Base-by-base conservation (phyloP, 2,797 vertebrate species). In the Heteromormyrus szaboi region DNA sequence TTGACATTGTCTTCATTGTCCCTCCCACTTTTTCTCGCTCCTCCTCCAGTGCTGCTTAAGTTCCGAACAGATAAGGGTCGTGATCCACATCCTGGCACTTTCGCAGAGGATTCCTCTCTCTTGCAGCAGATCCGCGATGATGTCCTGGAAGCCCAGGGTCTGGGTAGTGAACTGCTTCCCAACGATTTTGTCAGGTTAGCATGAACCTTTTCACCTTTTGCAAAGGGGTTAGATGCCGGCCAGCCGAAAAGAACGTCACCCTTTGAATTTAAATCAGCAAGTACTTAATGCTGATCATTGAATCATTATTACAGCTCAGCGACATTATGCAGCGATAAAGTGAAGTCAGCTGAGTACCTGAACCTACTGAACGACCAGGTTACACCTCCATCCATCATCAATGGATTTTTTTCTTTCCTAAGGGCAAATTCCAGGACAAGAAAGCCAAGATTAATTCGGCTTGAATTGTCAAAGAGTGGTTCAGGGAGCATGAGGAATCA, bases 61-160 rank as follows among this genome's bases (percentile, higher is more conserved):
- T 99, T 98, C 89, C 97, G 97, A 0, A 96, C 96, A 0, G 97
- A 98, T 88, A 97, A 96, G 90, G 96, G 97, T 0, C 95, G 97
- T 0, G 97, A 98, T 90, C 98, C 98, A 0, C 91, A 94, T 50
- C 97, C 96, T 0, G 90, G 93, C 1, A 93, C 91, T 86, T 97
- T 94, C 0, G 53, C 91, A 0, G 96, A 96, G 14, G 98, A 99
- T 89, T 92, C 95, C 0, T 92, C 95, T 53, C 91, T 95, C 9
- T 91, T 99, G 86, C 93, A 94, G 4, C 97, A 97, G 93, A 96
- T 98, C 89, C 95, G 97, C 0, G 93, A 93, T 0, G 96, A 97
- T 0, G 94, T 99, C 41, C 92, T 99, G 0, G 97, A 97, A 11
- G 91, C 94, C 0, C 88, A 97, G 92, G 95, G 94, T 0, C 91